These are phyloP conservation scores for Albula goreensis DNA, from an alignment of 2,113 vertebrate genomes.

Conservation along the genomic window DNA sequence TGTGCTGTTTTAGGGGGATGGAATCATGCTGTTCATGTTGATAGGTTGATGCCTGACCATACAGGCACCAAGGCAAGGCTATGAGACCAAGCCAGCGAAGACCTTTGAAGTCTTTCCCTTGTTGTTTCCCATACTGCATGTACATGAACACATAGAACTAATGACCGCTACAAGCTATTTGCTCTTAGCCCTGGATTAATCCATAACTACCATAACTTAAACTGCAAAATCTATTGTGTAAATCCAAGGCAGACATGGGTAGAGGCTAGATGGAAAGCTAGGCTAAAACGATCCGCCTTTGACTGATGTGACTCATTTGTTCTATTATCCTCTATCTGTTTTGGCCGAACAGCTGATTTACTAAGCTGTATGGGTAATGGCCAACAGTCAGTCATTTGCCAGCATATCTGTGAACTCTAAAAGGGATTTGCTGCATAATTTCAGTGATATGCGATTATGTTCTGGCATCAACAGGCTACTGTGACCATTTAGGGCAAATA, in stretches of 20 bases:
- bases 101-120: neutral
- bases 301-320: neutral
- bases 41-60: neutral
- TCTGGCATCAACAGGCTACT: neutral
- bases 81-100: neutral
- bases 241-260: neutral
- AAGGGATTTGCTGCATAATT: neutral
- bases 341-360: neutral
- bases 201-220: neutral
- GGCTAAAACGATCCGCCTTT: neutral
- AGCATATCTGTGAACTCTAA: neutral
- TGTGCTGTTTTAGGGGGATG: neutral
- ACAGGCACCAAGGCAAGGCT: too few species aligned
- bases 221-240: neutral
- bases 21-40: neutral
- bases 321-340: neutral
- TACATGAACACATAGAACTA: neutral
- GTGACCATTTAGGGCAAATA: neutral
- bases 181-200: neutral
- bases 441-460: neutral
- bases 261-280: neutral
- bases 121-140: neutral
- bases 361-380: neutral
- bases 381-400: neutral
- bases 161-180: neutral